Evolutionary conservation across 2,888 invertebrate species (phyloP).

Genomic region (Cataglyphis rosenhaueri): DNA sequence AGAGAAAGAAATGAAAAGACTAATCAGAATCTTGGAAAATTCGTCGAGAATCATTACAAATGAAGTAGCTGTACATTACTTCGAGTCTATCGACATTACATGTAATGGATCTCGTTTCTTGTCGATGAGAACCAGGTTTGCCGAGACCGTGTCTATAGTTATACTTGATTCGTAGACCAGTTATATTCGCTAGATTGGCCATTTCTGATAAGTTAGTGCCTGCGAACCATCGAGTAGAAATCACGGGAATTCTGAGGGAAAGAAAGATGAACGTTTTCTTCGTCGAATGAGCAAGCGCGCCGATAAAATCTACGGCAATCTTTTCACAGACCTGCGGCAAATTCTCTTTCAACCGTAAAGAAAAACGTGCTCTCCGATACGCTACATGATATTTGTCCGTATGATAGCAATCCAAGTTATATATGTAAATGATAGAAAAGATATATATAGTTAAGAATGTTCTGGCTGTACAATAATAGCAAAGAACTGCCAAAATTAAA

Average conservation of each 20-base stretch:
- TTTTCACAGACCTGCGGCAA: constrained; percentile 39
- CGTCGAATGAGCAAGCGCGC: constrained; percentile 40
- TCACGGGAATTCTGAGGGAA: constrained; percentile 38
- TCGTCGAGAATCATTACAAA: constrained; percentile 7
- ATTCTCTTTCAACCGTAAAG: constrained; percentile 38
- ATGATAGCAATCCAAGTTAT: not conserved
- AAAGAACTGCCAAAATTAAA: too few species aligned
- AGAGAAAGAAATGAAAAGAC: not conserved
- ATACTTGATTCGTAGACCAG: constrained; percentile 39
- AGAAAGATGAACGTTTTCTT: constrained; percentile 53
- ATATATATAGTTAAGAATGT: not conserved
- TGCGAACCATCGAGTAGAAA: constrained; percentile 44
- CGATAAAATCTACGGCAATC: constrained; percentile 50
- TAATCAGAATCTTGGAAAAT: not conserved
- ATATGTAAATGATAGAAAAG: constrained; percentile 5
- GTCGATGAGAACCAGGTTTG: constrained; percentile 21
- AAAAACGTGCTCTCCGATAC: constrained; percentile 13
- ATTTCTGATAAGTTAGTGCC: constrained; percentile 53
- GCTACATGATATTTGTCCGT: constrained; percentile 34
- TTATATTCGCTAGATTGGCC: constrained; percentile 49
- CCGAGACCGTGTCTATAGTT: constrained; percentile 19
- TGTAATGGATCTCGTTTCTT: constrained; percentile 39
- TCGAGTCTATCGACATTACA: constrained; percentile 25
- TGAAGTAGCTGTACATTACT: constrained; percentile 4
- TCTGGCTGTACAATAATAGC: too few species aligned